Conservation (phyloP, 2,797 vertebrate genomes). For the Bryconaethiops microstoma region DNA sequence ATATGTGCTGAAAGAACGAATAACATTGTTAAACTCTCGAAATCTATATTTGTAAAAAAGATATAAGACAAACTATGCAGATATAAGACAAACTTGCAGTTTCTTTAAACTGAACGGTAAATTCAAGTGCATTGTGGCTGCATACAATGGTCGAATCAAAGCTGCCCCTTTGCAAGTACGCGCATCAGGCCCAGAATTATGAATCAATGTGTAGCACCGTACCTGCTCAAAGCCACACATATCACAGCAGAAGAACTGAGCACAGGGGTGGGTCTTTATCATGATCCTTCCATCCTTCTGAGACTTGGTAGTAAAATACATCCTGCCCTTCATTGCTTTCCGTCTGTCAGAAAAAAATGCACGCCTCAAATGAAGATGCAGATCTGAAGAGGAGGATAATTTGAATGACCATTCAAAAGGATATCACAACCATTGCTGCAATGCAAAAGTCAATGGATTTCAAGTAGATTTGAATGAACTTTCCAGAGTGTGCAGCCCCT, state of each 20-base stretch:
- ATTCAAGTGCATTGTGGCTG: too few species aligned
- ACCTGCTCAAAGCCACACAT: conserved; percentile 94
- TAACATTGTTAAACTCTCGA: too few species aligned
- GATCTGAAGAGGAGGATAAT: background rate
- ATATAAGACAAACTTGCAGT: too few species aligned
- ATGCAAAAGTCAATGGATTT: conserved; percentile 7
- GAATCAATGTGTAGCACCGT: background rate
- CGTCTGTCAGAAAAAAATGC: conserved; percentile 75
- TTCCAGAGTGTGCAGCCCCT: background rate
- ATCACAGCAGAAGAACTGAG: conserved; percentile 89
- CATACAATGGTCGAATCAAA: too few species aligned
- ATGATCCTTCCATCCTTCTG: conserved; percentile 92
- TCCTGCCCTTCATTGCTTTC: conserved; percentile 94
- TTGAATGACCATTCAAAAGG: background rate
- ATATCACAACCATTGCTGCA: background rate
- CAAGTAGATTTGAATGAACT: conserved; percentile 19
- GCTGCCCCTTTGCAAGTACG: too few species aligned
- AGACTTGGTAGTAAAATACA: conserved; percentile 91
- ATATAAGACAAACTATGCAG: too few species aligned
- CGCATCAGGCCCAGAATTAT: too few species aligned
- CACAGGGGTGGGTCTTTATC: conserved; percentile 92
- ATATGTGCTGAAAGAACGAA: too few species aligned
- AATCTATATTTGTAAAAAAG: too few species aligned
- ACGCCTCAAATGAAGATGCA: background rate
- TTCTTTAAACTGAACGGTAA: too few species aligned